Evolutionary conservation across 35 echinoderm and acorn worm genomes (phyloP), one percentile per base, ranked within the genome.

Genomic region (Stichopus chloronotus): DNA sequence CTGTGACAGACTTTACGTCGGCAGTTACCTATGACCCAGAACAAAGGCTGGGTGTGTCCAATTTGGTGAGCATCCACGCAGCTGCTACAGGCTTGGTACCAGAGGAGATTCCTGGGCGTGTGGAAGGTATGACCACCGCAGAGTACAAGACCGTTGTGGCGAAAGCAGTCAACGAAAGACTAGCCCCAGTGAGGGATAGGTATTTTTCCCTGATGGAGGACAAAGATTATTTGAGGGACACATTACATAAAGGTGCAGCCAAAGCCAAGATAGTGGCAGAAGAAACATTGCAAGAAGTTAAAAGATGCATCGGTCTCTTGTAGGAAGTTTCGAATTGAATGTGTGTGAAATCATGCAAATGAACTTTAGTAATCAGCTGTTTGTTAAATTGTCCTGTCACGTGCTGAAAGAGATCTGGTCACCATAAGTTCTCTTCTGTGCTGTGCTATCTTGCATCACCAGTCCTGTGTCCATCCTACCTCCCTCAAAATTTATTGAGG

Each of bases 21-120:
- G 92, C 82, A 78, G 97, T 99, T 92, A 99, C 97, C 92, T 99
- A 90, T 94, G 97, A 99, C 88, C 95, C 95, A 3, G 92, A 95
- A 13, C 52, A 92, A 23, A 87, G 97, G 53, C 95, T 94, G 6
- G 97, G 97, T 78, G 97, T 99, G 8, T 95, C 95, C 21, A 99
- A 99, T 83, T 82, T 99, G 3, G 88, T 99, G 12, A 86, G 74
- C 5, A 99, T 99, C 22, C 95, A 96, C 81, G 94, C 91, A 1
- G 97, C 97, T 14, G 78, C 96, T 52, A 82, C 94, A 10, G 94
- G 90, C 3, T 61, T 78, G 59, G 19, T 86, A 6, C 87, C 87
- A 9, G 78, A 93, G 59, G 92, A 95, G 59, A 96, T 99, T 9
- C 96, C 95, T n/a, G 20, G 90, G 22, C 79, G 86, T 76, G 77